These are phyloP conservation scores for Drosophila pseudoobscura DNA, from an alignment of 1,140 invertebrate genomes.

Conservation along the genomic window DNA sequence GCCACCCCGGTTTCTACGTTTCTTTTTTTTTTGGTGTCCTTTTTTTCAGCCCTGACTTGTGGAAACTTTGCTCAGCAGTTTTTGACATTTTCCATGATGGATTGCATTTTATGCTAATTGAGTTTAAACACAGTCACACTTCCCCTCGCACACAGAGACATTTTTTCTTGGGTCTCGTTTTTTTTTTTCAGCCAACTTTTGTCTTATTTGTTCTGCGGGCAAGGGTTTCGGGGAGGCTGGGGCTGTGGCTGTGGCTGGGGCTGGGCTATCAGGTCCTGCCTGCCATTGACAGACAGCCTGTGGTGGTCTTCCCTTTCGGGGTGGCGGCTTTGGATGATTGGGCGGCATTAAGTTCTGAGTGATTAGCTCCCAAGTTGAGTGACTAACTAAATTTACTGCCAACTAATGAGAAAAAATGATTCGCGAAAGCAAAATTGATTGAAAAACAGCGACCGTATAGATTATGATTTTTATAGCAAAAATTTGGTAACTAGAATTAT, in stretches of 20 bases:
- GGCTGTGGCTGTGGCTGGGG: neutral
- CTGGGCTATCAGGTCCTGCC: conserved; percentile 2
- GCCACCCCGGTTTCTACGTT: conserved; percentile 39
- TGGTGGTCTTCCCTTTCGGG: conserved; percentile 1
- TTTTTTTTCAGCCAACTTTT: conserved; percentile 39
- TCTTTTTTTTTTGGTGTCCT: conserved; percentile 27
- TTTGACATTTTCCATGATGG: conserved; percentile 81
- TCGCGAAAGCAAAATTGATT: neutral
- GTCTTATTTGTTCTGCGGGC: conserved; percentile 46
- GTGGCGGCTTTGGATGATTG: neutral
- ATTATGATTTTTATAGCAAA: too few relatives aligned
- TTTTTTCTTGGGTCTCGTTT: conserved; percentile 47
- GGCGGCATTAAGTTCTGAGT: conserved; percentile 25
- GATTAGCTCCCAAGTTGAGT: conserved; percentile 31
- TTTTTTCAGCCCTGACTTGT: conserved; percentile 72
- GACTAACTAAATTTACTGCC: conserved; percentile 21
- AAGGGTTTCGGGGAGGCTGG: conserved; percentile 7
- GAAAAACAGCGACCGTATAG: neutral
- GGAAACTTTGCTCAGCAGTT: conserved; percentile 80
- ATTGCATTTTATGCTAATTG: conserved; percentile 82
- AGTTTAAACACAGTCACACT: conserved; percentile 73
- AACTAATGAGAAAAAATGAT: conserved; percentile 1
- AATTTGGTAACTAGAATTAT: too few relatives aligned
- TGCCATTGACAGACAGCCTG: conserved; percentile 48
- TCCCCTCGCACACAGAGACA: conserved; percentile 36